phyloP scores from a whole-genome alignment of 2,113 vertebrate genomes.

The Bostrychus sinensis region DNA sequence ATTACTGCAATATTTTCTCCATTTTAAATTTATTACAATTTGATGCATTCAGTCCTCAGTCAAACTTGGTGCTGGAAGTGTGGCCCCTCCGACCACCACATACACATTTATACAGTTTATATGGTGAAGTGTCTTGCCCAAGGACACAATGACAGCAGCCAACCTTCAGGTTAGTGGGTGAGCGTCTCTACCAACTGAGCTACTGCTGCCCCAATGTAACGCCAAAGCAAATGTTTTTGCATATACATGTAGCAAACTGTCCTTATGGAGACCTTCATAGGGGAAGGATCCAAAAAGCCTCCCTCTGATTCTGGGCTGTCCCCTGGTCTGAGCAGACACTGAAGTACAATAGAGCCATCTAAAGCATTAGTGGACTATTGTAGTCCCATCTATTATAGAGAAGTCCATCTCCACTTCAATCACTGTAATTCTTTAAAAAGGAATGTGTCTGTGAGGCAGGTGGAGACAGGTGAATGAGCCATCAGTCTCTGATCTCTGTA shows the following conservation, averaged over 20 bases:
- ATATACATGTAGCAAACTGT: background rate
- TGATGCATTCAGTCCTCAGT: no score
- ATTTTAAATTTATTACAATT: no score
- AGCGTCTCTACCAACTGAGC: no score
- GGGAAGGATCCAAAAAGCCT: background rate
- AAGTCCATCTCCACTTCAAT: background rate
- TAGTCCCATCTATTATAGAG: background rate
- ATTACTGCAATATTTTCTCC: no score
- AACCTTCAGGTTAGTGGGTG: no score
- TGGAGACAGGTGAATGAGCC: background rate
- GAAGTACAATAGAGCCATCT: background rate
- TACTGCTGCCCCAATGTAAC: no score
- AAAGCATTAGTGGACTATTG: background rate
- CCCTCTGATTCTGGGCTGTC: background rate
- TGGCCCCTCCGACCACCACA: no score
- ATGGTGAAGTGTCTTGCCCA: no score
- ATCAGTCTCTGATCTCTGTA: background rate
- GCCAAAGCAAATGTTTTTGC: no score
- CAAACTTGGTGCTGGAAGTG: no score
- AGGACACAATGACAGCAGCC: no score
- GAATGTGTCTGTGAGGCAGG: background rate
- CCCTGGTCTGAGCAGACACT: background rate
- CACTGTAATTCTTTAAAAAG: background rate
- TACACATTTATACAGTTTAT: no score
- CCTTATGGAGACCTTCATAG: background rate